phyloP scores from a whole-genome alignment of 2,113 vertebrate genomes.

The Elanoides forficatus region DNA sequence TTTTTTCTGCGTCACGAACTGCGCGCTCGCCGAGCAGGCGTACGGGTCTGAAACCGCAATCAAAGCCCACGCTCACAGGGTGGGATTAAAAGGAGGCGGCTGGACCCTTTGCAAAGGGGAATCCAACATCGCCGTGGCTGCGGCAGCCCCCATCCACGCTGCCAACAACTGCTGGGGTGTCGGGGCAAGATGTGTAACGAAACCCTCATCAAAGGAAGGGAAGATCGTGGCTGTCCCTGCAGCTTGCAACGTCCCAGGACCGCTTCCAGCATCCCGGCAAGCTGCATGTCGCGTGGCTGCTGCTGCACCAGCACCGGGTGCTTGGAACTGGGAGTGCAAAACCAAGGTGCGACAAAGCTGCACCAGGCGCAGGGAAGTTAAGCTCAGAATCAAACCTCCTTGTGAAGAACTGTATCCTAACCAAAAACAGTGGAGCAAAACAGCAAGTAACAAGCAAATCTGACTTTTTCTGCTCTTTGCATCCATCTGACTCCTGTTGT shows the following conservation, averaged over 20 bases:
- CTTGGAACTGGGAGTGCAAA: rapidly evolving
- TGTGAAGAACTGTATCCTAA: rapidly evolving
- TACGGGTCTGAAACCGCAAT: rapidly evolving
- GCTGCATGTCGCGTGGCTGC: rapidly evolving
- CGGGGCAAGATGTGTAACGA: rapidly evolving
- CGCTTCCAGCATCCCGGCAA: rapidly evolving
- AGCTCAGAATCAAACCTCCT: rapidly evolving
- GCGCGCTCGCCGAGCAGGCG: rapidly evolving
- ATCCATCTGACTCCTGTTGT: rapidly evolving
- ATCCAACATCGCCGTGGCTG: rapidly evolving
- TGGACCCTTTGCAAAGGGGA: background rate
- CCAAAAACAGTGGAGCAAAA: rapidly evolving
- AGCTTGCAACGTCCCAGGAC: rapidly evolving
- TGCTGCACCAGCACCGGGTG: background rate
- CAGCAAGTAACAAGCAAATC: background rate
- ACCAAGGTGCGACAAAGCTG: background rate
- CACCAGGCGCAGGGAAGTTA: rapidly evolving
- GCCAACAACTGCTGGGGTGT: rapidly evolving
- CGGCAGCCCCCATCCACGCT: rapidly evolving
- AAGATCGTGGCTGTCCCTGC: rapidly evolving
- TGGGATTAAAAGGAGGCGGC: background rate
- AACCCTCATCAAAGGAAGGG: background rate
- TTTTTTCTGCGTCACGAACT: background rate
- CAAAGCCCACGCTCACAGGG: rapidly evolving
- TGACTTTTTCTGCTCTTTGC: background rate